A percentile compares a stretch with the other conserved stretches of the same genome.
Conservation (phyloP, 2,888 invertebrate species). For the Tipula lateralis region DNA sequence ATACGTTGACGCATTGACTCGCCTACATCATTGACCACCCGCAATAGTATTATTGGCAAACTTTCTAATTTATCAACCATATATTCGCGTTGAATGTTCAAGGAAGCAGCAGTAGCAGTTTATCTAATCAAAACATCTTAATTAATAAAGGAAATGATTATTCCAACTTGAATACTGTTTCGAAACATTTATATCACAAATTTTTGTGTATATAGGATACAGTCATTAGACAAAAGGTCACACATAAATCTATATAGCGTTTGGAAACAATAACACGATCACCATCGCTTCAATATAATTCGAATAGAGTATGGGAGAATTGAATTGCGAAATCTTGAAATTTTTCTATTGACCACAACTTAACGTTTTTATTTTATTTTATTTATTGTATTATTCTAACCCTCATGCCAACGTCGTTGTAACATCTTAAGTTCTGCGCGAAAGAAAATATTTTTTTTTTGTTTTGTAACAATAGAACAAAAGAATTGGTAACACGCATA, state of each 20-base stretch:
- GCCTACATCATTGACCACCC: neutral
- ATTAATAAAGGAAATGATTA: neutral
- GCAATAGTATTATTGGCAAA: neutral
- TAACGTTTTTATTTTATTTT: neutral
- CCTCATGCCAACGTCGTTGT: neutral
- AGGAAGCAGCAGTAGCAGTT: neutral
- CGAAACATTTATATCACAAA: neutral
- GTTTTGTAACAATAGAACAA: conserved; percentile 13
- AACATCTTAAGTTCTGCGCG: neutral
- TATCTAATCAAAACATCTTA: neutral
- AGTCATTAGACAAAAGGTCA: neutral
- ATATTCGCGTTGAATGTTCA: neutral
- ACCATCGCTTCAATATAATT: neutral
- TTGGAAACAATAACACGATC: neutral
- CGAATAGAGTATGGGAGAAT: neutral
- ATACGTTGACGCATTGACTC: neutral
- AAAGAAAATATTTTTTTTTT: neutral
- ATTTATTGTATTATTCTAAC: neutral
- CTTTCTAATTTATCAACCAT: neutral
- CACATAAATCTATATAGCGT: neutral
- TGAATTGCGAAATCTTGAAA: neutral
- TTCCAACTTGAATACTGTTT: neutral
- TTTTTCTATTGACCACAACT: neutral
- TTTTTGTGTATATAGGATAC: neutral
- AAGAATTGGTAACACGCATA: conserved; percentile 13